Conservation (phyloP, 2,113 vertebrate species). For the Physeter macrocephalus region DNA sequence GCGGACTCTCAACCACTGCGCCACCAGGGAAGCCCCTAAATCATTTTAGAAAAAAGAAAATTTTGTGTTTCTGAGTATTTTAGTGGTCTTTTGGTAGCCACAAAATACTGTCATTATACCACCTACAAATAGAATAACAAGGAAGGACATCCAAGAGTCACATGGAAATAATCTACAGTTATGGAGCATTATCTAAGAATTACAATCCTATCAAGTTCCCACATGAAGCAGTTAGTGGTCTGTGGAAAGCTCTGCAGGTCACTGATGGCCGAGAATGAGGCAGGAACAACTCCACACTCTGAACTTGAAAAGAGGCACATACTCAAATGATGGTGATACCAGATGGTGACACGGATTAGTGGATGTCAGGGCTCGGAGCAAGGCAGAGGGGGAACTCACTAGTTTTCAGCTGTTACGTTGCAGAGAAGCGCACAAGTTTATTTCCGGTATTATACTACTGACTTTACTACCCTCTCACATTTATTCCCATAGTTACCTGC, state of each 20-base stretch:
- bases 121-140: neutral
- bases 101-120: neutral
- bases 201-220: neutral
- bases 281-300: neutral
- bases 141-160: neutral
- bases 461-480: neutral
- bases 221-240: neutral
- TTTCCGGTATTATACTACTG: neutral
- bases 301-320: neutral
- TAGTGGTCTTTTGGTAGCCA: neutral
- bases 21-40: no score
- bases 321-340: no score
- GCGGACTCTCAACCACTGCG: no score
- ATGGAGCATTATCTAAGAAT: neutral
- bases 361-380: neutral
- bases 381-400: neutral
- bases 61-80: neutral
- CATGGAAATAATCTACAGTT: neutral
- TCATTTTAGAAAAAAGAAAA: neutral
- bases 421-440: neutral
- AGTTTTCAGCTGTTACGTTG: neutral
- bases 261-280: neutral
- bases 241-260: neutral
- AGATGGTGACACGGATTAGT: neutral
- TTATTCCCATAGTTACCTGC: neutral